Conservation (phyloP, 1,140 invertebrate genomes). For the Lordiphosa mommai region DNA sequence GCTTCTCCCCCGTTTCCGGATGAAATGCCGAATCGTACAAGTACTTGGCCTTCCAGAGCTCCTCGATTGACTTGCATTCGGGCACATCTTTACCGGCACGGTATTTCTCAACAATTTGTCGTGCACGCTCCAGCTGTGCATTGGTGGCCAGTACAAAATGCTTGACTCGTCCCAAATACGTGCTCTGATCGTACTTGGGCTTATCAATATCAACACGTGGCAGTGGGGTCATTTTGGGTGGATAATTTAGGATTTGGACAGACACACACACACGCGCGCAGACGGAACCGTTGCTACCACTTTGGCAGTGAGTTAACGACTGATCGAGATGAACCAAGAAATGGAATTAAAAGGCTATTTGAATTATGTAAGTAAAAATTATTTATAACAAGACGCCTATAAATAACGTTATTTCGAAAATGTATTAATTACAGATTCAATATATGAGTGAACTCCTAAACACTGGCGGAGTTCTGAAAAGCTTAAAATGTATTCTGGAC, state of each 20-base stretch:
- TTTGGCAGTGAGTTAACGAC: constrained; percentile 62
- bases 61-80: constrained; percentile 83
- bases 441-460: no score
- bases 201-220: constrained; percentile 87
- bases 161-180: constrained; percentile 91
- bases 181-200: constrained; percentile 92
- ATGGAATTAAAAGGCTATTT: no score
- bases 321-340: constrained; percentile 8
- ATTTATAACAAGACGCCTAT: no score
- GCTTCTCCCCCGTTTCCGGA: constrained; percentile 91
- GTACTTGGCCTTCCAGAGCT: constrained; percentile 89
- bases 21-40: constrained; percentile 92
- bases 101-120: constrained; percentile 86
- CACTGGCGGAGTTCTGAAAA: no score
- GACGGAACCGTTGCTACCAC: constrained; percentile 38
- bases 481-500: no score
- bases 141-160: constrained; percentile 90
- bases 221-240: constrained; percentile 35
- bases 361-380: no score
- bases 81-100: constrained; percentile 84
- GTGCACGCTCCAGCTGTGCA: constrained; percentile 87
- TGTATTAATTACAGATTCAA: no score
- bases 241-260: constrained; percentile 7
- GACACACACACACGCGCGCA: constrained; percentile 6
- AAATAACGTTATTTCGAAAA: no score